Percentiles rank a stretch among this genome's conserved stretches.
phyloP scores from a whole-genome alignment of 2,888 invertebrate species.

The Melipona beecheii region DNA sequence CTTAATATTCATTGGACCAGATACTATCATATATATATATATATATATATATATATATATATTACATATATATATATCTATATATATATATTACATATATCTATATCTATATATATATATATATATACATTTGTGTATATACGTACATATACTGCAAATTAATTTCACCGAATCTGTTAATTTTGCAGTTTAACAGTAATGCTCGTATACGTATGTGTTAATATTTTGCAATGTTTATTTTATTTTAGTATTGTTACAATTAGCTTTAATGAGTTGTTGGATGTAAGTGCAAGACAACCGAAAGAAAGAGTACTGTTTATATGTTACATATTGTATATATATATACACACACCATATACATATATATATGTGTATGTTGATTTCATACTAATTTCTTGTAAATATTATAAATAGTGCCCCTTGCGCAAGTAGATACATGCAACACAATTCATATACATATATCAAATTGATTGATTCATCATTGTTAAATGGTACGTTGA shows the following conservation, averaged over 20 bases:
- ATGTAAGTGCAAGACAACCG: conserved; percentile 33
- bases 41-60: conserved; percentile 60
- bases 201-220: conserved; percentile 76
- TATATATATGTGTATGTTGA: conserved; percentile 52
- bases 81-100: conserved; percentile 66
- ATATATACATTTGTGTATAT: conserved; percentile 64
- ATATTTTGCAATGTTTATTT: conserved; percentile 75
- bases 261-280: conserved; percentile 76
- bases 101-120: conserved; percentile 58
- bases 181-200: conserved; percentile 73
- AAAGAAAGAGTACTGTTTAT: conserved; percentile 65
- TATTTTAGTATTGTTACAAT: conserved; percentile 74
- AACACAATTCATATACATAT: conserved; percentile 17
- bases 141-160: conserved; percentile 65
- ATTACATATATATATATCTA: conserved; percentile 56
- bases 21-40: conserved; percentile 63
- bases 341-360: conserved; percentile 31
- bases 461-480: not conserved
- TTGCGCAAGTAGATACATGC: conserved; percentile 53
- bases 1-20: conserved; percentile 78
- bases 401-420: conserved; percentile 75
- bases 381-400: conserved; percentile 72
- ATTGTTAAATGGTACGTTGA: conserved; percentile 15
- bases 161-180: conserved; percentile 64
- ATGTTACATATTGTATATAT: conserved; percentile 55